Evolutionary conservation across 2,797 vertebrate species (phyloP).

Genomic region (Taenioides sp.): DNA sequence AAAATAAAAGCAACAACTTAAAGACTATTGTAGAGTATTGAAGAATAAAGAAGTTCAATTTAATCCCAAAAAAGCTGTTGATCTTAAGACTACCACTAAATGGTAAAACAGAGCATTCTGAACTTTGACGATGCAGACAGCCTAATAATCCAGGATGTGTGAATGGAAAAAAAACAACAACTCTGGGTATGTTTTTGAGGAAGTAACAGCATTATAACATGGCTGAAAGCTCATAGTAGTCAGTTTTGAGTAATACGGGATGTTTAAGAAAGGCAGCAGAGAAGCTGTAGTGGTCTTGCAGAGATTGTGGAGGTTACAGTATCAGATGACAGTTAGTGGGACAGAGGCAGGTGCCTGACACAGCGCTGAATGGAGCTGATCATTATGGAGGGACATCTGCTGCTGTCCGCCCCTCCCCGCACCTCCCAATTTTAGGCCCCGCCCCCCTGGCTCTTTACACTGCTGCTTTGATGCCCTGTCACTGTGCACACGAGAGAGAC

Average conservation of each 20-base stretch:
- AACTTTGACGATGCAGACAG: no score
- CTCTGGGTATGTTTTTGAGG: no score
- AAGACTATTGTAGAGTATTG: no score
- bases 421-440: constrained; percentile 38
- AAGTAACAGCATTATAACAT: no score
- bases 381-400: constrained; percentile 80
- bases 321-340: constrained; percentile 70
- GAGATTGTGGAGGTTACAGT: constrained; percentile 61
- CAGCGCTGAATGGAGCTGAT: constrained; percentile 63
- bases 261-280: neutral
- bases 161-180: no score
- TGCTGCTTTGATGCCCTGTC: constrained; percentile 68
- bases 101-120: neutral
- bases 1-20: no score
- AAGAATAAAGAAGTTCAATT: neutral
- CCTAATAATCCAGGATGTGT: no score
- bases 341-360: constrained; percentile 70
- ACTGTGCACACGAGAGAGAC: constrained; percentile 46
- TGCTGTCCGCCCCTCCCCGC: constrained; percentile 52
- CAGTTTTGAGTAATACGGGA: neutral
- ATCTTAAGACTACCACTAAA: no score
- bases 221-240: no score
- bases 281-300: constrained; percentile 36
- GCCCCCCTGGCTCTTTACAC: constrained; percentile 57
- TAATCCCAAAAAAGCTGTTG: no score